Percentiles rank a stretch among this genome's conserved stretches.
These are phyloP conservation scores for Phenganax marumi DNA, from an alignment of 92 coral and sea anemone genomes.

Conservation along the genomic window DNA sequence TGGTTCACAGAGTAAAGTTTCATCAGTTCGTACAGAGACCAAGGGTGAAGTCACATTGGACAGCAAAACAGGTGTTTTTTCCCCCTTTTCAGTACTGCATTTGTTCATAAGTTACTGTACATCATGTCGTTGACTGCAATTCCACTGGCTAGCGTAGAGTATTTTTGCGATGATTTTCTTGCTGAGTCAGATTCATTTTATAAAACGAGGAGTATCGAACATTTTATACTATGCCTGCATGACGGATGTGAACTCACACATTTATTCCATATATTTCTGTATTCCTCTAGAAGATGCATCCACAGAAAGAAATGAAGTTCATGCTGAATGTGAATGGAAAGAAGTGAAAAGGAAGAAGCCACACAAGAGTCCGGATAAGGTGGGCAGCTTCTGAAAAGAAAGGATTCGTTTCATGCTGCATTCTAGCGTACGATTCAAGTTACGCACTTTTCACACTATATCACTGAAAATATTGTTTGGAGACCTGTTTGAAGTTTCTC, in stretches of 20 bases:
- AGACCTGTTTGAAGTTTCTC: no score
- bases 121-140: no score
- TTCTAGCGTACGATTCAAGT: no score
- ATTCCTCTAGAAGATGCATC: constrained; percentile 11
- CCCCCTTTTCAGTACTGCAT: background rate
- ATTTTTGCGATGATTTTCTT: no score
- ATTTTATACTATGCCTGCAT: no score
- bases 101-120: no score
- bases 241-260: no score
- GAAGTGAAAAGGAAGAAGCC: constrained; percentile 90
- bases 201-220: no score
- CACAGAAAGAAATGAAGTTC: constrained; percentile 12
- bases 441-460: background rate
- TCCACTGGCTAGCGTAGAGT: no score
- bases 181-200: no score
- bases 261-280: background rate
- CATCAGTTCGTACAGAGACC: constrained; percentile 27
- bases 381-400: background rate
- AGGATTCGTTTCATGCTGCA: no score
- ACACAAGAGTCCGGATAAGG: constrained; percentile 65
- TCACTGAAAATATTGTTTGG: constrained; percentile 7
- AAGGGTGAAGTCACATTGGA: constrained; percentile 37
- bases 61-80: constrained; percentile 16
- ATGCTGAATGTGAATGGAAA: constrained; percentile 68
- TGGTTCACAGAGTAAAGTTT: background rate